A percentile compares a stretch with the other conserved stretches of the same genome.
Evolutionary conservation across 2,797 vertebrate genomes (phyloP).

Genomic region (Anabacerthia variegaticeps): DNA sequence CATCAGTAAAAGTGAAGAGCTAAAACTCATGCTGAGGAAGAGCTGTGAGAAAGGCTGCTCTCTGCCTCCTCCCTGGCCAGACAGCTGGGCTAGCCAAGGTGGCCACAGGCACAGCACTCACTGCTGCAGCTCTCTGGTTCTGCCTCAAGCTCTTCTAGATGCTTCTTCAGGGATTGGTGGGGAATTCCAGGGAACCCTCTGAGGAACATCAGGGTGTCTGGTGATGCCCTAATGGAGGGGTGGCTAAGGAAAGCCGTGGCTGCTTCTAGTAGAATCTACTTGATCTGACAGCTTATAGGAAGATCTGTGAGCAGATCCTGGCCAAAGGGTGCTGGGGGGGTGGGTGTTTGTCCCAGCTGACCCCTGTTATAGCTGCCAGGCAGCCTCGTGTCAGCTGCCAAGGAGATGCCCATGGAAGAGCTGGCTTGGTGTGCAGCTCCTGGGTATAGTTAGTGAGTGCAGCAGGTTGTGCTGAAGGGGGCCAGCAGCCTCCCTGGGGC

Average conservation of each 20-base stretch:
- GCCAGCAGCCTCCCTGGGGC: not conserved
- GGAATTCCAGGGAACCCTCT: not conserved
- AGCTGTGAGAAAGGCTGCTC: not conserved
- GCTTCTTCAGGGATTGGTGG: not conserved
- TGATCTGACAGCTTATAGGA: not conserved
- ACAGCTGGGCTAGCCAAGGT: not conserved
- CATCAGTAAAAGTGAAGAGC: not conserved
- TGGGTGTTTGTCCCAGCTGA: not conserved
- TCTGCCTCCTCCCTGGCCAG: too few species aligned
- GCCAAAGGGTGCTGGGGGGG: not conserved
- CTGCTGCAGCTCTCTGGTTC: not conserved
- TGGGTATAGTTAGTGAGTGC: too few species aligned
- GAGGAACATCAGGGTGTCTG: not conserved
- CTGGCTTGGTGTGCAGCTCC: not conserved
- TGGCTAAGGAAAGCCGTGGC: rapidly evolving
- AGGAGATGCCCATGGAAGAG: not conserved
- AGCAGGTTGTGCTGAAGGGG: not conserved
- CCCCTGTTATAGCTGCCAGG: rapidly evolving
- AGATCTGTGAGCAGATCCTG: not conserved
- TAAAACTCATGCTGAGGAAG: not conserved
- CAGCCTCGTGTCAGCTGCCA: not conserved
- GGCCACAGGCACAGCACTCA: rapidly evolving
- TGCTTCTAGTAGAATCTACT: not conserved
- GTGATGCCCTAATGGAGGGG: not conserved
- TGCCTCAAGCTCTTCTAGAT: not conserved